phyloP scores from a whole-genome alignment of 1,140 invertebrate genomes.

The Drosophila kanapiae region DNA sequence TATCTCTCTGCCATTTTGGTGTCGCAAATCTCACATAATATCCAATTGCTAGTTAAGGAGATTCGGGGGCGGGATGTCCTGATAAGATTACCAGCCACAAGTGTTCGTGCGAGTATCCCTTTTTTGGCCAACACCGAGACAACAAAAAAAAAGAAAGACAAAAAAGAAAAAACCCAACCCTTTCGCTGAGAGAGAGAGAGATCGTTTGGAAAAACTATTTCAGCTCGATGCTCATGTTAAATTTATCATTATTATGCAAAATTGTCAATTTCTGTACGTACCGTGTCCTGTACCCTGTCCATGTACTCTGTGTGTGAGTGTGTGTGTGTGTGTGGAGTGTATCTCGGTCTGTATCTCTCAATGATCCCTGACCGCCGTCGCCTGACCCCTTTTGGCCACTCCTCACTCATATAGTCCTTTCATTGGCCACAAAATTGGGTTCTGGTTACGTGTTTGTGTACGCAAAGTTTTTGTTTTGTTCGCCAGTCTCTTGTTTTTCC shows the following conservation, averaged over 20 bases:
- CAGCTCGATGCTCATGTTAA: constrained; percentile 37
- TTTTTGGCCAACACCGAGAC: neutral
- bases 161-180: neutral
- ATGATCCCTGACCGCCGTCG: constrained; percentile 26
- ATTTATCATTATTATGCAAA: constrained; percentile 57
- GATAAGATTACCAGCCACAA: constrained; percentile 50
- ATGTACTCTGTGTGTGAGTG: neutral
- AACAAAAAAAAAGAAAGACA: neutral
- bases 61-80: constrained; percentile 14
- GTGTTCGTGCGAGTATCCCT: constrained; percentile 1
- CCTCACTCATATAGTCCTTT: constrained; percentile 9
- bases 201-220: constrained; percentile 40
- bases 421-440: constrained; percentile 77
- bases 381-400: too few species aligned
- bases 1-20: constrained; percentile 50
- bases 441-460: constrained; percentile 53
- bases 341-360: constrained; percentile 13
- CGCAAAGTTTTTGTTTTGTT: constrained; percentile 53
- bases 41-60: constrained; percentile 56
- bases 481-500: constrained; percentile 46
- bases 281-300: neutral
- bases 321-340: constrained; percentile 12
- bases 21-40: constrained; percentile 57
- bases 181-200: neutral
- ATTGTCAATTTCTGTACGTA: constrained; percentile 35